phyloP scores from a whole-genome alignment of 2,888 invertebrate genomes.

The Pimpla rufipes region DNA sequence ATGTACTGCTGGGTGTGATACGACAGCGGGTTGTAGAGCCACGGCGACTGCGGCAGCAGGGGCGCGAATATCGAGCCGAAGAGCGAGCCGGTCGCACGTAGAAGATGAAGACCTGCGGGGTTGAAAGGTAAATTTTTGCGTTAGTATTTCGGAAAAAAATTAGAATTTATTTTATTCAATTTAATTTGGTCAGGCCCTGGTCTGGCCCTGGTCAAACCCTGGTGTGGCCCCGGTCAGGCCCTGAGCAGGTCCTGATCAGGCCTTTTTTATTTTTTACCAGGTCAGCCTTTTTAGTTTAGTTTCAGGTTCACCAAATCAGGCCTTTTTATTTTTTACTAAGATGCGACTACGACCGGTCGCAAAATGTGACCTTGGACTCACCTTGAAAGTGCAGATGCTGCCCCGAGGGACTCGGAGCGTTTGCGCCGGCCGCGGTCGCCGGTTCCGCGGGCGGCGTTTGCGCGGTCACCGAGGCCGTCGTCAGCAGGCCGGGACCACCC shows the following conservation, averaged over 20 bases:
- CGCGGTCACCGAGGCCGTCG: slow-evolving; percentile 82
- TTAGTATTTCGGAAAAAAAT: too few relatives aligned
- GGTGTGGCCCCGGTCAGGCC: too few relatives aligned
- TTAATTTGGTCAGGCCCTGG: too few relatives aligned
- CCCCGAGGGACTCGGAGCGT: slow-evolving; percentile 79
- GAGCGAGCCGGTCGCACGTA: slow-evolving; percentile 82
- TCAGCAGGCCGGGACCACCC: slow-evolving; percentile 82
- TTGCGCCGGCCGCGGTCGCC: slow-evolving; percentile 75
- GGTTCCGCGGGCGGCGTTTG: slow-evolving; percentile 82
- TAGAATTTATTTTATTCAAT: too few relatives aligned
- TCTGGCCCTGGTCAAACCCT: too few relatives aligned
- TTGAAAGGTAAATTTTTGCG: too few relatives aligned
- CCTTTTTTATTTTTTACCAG: too few relatives aligned
- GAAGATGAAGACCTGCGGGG: slow-evolving; percentile 82
- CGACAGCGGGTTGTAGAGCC: slow-evolving; percentile 83
- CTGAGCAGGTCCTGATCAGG: too few relatives aligned
- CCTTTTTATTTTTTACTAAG: too few relatives aligned
- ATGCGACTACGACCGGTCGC: too few relatives aligned
- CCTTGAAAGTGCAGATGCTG: slow-evolving; percentile 84
- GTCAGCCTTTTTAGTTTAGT: too few relatives aligned
- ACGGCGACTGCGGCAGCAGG: slow-evolving; percentile 82
- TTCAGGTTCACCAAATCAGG: too few relatives aligned
- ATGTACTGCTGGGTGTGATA: slow-evolving; percentile 83
- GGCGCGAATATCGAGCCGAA: slow-evolving; percentile 84
- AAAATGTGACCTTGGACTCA: slow-evolving; percentile 59